Evolutionary conservation across 2,888 invertebrate species (phyloP).

Genomic region (Cerastis leucographa): DNA sequence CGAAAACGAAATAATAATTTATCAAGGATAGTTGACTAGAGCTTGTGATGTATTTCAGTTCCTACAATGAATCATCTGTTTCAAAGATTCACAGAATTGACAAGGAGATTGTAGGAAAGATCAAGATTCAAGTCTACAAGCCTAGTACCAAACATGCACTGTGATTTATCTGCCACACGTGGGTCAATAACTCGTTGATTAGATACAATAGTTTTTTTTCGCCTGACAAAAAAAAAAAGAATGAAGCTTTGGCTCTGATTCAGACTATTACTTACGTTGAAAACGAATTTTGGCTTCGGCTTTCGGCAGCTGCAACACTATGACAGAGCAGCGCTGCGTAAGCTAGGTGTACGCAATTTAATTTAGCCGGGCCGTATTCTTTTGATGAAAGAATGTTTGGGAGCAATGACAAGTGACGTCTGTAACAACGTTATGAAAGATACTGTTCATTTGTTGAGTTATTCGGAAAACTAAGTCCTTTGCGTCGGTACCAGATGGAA

Average conservation of each 20-base stretch:
- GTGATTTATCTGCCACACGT: neutral
- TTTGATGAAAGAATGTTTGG: conserved; percentile 47
- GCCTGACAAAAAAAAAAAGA: neutral
- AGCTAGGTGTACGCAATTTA: conserved; percentile 25
- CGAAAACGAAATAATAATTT: neutral
- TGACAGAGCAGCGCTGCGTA: neutral
- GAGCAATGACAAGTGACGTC: conserved; percentile 37
- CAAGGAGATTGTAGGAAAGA: neutral
- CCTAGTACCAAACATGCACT: neutral
- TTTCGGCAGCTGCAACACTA: neutral
- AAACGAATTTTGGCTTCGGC: neutral
- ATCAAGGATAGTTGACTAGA: neutral
- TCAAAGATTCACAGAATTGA: neutral
- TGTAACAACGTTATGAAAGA: conserved; percentile 38
- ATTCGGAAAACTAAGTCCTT: conserved; percentile 26
- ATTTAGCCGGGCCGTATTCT: conserved; percentile 32
- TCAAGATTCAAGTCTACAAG: neutral
- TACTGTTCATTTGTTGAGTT: conserved; percentile 33
- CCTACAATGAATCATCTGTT: neutral
- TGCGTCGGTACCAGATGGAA: neutral
- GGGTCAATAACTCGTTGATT: neutral
- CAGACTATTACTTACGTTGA: neutral
- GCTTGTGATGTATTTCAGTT: neutral
- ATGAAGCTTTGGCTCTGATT: neutral
- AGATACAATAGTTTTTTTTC: neutral